These are phyloP conservation scores for Drosophila sulfurigaster DNA, from an alignment of 1,140 invertebrate species.

Conservation along the genomic window DNA sequence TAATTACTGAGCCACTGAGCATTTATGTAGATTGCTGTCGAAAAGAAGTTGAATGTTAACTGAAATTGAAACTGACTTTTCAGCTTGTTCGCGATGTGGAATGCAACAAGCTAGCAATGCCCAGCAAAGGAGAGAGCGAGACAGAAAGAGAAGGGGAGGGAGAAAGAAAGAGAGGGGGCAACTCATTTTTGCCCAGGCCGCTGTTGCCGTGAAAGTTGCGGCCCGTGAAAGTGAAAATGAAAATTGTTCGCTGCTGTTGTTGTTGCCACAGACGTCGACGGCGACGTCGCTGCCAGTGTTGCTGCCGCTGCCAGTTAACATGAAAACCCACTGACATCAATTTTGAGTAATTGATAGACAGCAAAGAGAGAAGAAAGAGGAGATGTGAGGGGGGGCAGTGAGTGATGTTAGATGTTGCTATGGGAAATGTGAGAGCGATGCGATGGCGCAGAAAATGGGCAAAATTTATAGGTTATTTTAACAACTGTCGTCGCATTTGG, in stretches of 20 bases:
- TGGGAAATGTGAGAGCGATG: conserved; percentile 39
- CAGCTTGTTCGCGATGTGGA: neutral
- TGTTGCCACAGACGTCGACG: conserved; percentile 21
- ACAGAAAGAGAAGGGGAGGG: conserved; percentile 21
- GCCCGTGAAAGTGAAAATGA: conserved; percentile 75
- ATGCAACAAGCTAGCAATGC: conserved; percentile 34
- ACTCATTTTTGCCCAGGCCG: conserved; percentile 5
- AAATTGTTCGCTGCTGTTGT: conserved; percentile 43
- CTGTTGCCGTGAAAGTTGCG: conserved; percentile 61
- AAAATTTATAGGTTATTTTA: conserved; percentile 37
- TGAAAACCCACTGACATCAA: conserved; percentile 71
- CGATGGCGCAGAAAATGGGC: conserved; percentile 39
- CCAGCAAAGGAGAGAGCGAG: conserved; percentile 32
- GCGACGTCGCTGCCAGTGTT: conserved; percentile 1
- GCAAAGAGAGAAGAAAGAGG: neutral
- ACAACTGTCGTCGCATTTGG: conserved; percentile 52
- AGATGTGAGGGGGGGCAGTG: neutral
- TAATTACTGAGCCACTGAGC: neutral
- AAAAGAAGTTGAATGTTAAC: conserved; percentile 6
- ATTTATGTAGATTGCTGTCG: neutral
- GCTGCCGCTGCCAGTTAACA: conserved; percentile 26
- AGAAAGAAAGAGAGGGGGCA: neutral
- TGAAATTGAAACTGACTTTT: conserved; percentile 3
- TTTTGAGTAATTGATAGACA: conserved; percentile 42
- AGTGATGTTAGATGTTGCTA: neutral